These are phyloP conservation scores for Zonotrichia leucophrys DNA, from an alignment of 2,113 vertebrate genomes.

Conservation along the genomic window DNA sequence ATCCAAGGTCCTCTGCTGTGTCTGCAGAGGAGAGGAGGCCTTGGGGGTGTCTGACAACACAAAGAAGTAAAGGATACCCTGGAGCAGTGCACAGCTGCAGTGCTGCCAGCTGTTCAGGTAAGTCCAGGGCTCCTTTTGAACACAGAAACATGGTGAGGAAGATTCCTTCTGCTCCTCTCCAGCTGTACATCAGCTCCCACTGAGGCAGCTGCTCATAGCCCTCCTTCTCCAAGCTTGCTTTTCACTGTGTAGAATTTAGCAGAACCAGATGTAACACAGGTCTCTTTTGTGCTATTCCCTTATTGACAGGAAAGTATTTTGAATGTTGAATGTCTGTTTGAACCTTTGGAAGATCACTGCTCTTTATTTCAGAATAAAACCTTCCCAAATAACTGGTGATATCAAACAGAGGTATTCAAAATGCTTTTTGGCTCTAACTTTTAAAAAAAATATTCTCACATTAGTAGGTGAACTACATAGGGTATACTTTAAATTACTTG, in stretches of 20 bases:
- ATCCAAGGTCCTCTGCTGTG: background rate
- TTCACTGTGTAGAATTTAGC: background rate
- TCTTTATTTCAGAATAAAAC: background rate
- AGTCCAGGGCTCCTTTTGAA: background rate
- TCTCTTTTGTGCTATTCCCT: background rate
- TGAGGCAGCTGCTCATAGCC: background rate
- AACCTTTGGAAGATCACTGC: background rate
- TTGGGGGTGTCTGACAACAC: background rate
- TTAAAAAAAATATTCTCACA: background rate
- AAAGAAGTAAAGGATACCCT: background rate
- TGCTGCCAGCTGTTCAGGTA: background rate
- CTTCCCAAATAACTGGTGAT: background rate
- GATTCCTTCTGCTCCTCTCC: background rate
- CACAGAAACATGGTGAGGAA: background rate
- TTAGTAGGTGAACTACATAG: background rate
- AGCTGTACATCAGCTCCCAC: background rate
- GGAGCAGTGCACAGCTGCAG: background rate
- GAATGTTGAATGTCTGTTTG: background rate
- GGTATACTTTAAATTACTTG: conserved; percentile 49
- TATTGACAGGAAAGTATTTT: background rate
- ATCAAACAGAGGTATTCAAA: background rate
- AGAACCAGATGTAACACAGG: background rate
- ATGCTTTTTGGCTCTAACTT: background rate
- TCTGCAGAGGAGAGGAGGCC: background rate
- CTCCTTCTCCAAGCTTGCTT: background rate